These are phyloP conservation scores for Cynopterus brachyotis DNA, from an alignment of 2,113 vertebrate species.

Conservation along the genomic window DNA sequence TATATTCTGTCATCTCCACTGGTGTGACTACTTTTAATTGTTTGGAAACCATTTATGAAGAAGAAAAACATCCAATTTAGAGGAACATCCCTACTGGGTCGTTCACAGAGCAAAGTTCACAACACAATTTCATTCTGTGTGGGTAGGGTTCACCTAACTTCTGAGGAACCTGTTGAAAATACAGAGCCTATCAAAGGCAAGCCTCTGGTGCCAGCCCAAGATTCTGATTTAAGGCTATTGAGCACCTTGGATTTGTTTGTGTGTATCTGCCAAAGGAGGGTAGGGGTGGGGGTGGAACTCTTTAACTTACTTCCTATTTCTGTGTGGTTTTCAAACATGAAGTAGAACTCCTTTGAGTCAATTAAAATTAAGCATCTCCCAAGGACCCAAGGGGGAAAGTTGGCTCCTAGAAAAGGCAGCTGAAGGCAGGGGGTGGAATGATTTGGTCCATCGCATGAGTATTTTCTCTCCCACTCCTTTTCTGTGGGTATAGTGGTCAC, in stretches of 20 bases:
- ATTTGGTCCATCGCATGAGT: conserved; percentile 46
- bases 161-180: not conserved
- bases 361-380: conserved; percentile 73
- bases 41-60: conserved; percentile 22
- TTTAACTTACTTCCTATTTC: conserved; percentile 55
- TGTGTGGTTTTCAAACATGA: conserved; percentile 57
- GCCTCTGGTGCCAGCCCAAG: not conserved
- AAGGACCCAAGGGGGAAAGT: conserved; percentile 57
- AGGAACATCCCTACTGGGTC: not conserved
- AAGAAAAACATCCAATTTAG: not conserved
- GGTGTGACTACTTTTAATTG: conserved; percentile 16
- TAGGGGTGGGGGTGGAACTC: not conserved
- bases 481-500: conserved; percentile 60
- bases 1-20: not conserved
- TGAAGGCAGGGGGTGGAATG: conserved; percentile 49
- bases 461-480: conserved; percentile 68
- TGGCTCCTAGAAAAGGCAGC: conserved; percentile 63
- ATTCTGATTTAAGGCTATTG: not conserved
- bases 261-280: not conserved
- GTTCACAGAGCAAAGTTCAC: not conserved
- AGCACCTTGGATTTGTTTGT: conserved; percentile 40
- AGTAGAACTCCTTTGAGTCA: conserved; percentile 62
- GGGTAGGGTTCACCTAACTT: not conserved
- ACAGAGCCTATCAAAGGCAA: not conserved
- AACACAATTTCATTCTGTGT: not conserved